Percentiles rank a stretch among this genome's conserved stretches.
Evolutionary conservation across 2,797 vertebrate genomes (phyloP).

Genomic region (Gorsachius magnificus): DNA sequence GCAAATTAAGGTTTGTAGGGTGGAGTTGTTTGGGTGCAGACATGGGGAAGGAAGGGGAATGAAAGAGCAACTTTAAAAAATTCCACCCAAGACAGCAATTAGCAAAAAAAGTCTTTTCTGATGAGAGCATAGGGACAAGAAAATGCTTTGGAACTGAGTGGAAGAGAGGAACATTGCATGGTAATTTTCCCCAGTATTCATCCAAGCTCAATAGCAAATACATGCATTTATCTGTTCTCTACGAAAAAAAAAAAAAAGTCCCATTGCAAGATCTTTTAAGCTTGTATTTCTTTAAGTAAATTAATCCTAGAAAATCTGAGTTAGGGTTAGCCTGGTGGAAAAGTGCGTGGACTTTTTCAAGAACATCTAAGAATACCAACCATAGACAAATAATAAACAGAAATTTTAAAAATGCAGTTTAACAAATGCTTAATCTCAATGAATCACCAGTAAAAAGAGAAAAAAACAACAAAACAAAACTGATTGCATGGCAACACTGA

Average conservation of each 20-base stretch:
- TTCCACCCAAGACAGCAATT: neutral
- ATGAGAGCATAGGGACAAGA: neutral
- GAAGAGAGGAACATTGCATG: neutral
- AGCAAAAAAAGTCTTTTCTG: neutral
- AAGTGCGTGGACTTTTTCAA: neutral
- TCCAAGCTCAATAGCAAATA: neutral
- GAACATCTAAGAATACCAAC: neutral
- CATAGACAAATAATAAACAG: neutral
- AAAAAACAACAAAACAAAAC: neutral
- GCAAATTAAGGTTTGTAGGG: neutral
- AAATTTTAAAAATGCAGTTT: neutral
- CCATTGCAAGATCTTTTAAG: neutral
- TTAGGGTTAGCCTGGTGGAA: neutral
- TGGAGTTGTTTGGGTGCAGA: neutral
- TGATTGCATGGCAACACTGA: slow-evolving; percentile 12
- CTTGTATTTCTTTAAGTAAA: neutral
- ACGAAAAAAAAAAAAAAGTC: neutral
- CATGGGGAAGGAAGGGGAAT: neutral
- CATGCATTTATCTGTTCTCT: neutral
- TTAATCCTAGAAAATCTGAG: neutral
- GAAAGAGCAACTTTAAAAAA: neutral
- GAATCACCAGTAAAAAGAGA: slow-evolving; percentile 14
- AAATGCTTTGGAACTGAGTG: neutral
- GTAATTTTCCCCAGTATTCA: neutral
- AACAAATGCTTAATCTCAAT: neutral